Base-by-base conservation (phyloP, 2,797 vertebrate genomes). In the Glossophaga mutica region DNA sequence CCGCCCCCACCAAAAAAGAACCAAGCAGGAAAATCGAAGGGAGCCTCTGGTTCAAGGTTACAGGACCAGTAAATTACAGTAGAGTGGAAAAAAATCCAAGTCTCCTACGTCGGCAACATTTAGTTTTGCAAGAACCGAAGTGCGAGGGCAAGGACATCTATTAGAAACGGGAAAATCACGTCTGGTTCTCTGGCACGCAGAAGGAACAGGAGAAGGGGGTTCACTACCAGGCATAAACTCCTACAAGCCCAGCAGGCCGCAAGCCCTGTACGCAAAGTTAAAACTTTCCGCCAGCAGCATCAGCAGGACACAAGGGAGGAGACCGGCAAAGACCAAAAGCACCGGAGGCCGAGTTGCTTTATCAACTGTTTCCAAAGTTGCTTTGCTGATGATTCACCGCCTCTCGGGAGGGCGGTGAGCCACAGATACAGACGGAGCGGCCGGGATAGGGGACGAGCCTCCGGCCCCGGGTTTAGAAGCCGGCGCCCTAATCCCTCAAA, bases 41-140 rank as follows among this genome's bases (percentile, higher is more conserved):
- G 76, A 44, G 42, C 48, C 50, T 67, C 34, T 32, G 26, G 68
- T 48, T 95, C 91, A 96, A 97, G 92, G 85, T 96, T 94, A 95
- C 65, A 79, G 16, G 57, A 55, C 24, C 37, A 85, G 46, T 83
- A 65, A 76, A 32, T 37, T 39, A 73, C 26, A 59, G 39, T 3
- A 11, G 3, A 48, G 59, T 12, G 52, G 19, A 8, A 32, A 32
- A 37, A 1, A 68, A 37, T 21, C 4, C 65, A 87, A 39, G 65
- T 74, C 18, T 32, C 73, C 37, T 42, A 86, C 5, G 15, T 32
- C 21, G 37, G 84, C 50, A 77, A 29, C 26, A 24, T 71, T 88
- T 42, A 57, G 11, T 85, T 91, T 83, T 87, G 44, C 46, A 88
- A 95, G 37, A 71, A 50, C 68, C 39, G 48, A 87, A 88, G 21